phyloP scores from a whole-genome alignment of 2,888 invertebrate genomes.

The Xestia xanthographa region DNA sequence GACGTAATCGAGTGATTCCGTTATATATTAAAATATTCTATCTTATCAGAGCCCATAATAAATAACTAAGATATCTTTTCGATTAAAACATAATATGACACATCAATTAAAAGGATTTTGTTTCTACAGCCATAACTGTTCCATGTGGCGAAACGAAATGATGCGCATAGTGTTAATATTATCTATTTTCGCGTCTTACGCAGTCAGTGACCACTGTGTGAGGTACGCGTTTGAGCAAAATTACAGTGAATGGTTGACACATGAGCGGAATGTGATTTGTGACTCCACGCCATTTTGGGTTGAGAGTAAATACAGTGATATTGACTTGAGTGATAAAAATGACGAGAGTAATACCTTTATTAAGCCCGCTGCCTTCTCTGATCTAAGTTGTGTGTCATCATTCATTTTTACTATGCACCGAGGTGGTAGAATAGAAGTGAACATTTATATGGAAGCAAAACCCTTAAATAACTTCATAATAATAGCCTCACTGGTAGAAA shows the following conservation, averaged over 20 bases:
- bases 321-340: constrained; percentile 52
- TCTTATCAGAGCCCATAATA: constrained; percentile 29
- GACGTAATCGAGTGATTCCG: not conserved
- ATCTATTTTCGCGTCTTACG: constrained; percentile 55
- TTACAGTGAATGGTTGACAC: constrained; percentile 67
- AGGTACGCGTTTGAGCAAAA: constrained; percentile 70
- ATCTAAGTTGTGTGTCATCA: constrained; percentile 23
- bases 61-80: constrained; percentile 35
- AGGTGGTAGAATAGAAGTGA: constrained; percentile 20
- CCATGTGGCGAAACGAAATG: constrained; percentile 54
- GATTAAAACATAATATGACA: constrained; percentile 45
- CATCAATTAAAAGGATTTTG: constrained; percentile 58
- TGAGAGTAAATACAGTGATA: constrained; percentile 46
- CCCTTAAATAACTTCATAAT: not conserved
- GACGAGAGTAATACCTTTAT: constrained; percentile 69
- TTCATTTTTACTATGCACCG: constrained; percentile 1
- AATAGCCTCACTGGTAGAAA: not conserved
- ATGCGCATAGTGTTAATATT: constrained; percentile 52
- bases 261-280: constrained; percentile 63
- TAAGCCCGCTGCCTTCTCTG: constrained; percentile 44
- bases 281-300: constrained; percentile 62
- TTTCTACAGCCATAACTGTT: constrained; percentile 26
- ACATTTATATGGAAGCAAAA: constrained; percentile 17
- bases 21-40: constrained; percentile 1
- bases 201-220: constrained; percentile 71